A percentile compares a stretch with the other conserved stretches of the same genome.
phyloP scores from a whole-genome alignment of 1,140 invertebrate genomes.

The Anastrepha ludens region DNA sequence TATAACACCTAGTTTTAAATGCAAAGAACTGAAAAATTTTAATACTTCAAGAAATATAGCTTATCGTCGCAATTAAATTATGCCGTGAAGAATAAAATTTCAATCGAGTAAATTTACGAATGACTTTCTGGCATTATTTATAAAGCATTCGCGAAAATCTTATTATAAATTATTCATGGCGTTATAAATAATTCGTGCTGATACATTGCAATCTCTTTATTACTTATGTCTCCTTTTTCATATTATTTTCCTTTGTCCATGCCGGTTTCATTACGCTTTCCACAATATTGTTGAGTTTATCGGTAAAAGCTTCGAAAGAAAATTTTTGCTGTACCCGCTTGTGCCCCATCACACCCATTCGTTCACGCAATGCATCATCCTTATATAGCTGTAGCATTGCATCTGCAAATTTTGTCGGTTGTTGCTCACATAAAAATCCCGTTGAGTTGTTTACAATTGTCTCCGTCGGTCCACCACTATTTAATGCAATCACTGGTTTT shows the following conservation, averaged over 20 bases:
- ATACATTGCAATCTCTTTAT: too few relatives aligned
- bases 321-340: slow-evolving; percentile 85
- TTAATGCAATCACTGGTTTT: slow-evolving; percentile 95
- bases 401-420: slow-evolving; percentile 82
- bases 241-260: neutral
- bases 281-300: slow-evolving; percentile 80
- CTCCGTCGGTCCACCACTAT: slow-evolving; percentile 96
- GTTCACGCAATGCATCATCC: slow-evolving; percentile 77
- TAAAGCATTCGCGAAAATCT: neutral
- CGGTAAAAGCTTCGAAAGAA: slow-evolving; percentile 86
- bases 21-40: slow-evolving; percentile 45
- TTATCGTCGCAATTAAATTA: neutral
- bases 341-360: slow-evolving; percentile 83
- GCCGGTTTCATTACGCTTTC: slow-evolving; percentile 72
- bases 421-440: slow-evolving; percentile 89
- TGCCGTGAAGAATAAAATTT: neutral
- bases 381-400: slow-evolving; percentile 84
- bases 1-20: slow-evolving; percentile 38
- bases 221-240: neutral
- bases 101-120: neutral
- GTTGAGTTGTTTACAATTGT: slow-evolving; percentile 92
- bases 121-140: neutral
- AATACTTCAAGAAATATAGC: slow-evolving; percentile 35
- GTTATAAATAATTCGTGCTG: neutral
- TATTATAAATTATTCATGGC: neutral